Conservation (phyloP, 2,113 vertebrate species). For the Antigone vipio region DNA sequence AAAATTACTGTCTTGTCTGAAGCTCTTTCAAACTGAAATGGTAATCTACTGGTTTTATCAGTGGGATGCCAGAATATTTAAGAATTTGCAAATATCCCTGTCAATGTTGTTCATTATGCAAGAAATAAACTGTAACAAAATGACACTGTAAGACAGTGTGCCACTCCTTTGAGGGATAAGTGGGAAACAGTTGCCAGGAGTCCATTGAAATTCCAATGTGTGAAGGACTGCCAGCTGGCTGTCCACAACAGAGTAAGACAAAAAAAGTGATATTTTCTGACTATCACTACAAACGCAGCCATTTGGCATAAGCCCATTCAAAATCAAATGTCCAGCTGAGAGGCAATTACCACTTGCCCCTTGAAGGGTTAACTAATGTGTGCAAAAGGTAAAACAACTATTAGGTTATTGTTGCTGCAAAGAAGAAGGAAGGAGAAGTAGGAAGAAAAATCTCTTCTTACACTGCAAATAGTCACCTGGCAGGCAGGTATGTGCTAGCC, state of each 20-base stretch:
- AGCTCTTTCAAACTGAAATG: background rate
- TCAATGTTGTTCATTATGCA: background rate
- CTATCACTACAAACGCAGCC: background rate
- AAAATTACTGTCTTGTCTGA: background rate
- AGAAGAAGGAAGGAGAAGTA: background rate
- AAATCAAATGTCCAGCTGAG: constrained; percentile 34
- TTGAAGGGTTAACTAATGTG: background rate
- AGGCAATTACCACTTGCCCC: background rate
- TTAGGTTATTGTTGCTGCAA: background rate
- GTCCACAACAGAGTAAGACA: background rate
- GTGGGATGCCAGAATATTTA: background rate
- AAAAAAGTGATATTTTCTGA: background rate
- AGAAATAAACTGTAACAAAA: background rate
- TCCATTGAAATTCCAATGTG: background rate
- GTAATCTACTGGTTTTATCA: background rate
- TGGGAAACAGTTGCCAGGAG: background rate
- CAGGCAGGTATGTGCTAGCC: background rate
- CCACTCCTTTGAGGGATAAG: background rate
- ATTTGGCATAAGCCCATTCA: background rate
- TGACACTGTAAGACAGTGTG: background rate
- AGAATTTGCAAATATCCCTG: background rate
- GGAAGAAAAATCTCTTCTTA: background rate
- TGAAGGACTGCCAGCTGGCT: constrained; percentile 48
- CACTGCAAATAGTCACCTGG: background rate
- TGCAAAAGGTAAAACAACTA: background rate